Evolutionary conservation across 2,888 invertebrate genomes (phyloP).

Genomic region (Drosophila gaucha): DNA sequence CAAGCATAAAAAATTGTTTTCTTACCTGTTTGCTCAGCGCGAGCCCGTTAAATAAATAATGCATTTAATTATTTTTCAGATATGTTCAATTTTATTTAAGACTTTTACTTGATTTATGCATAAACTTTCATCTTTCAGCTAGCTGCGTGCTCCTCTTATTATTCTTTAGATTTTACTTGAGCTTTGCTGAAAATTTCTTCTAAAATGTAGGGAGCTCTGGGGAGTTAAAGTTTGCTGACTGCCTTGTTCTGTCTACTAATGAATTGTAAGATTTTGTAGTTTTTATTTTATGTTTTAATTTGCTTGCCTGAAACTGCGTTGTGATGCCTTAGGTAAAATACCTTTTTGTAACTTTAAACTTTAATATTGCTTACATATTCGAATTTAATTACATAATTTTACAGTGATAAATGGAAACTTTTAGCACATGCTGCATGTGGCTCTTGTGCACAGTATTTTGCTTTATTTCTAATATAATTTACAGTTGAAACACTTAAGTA

Average conservation of each 20-base stretch:
- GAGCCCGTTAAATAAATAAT: slow-evolving; percentile 17
- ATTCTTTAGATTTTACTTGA: slow-evolving; percentile 11
- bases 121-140: slow-evolving; percentile 55
- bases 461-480: slow-evolving; percentile 59
- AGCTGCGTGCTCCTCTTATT: slow-evolving; percentile 32
- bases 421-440: slow-evolving; percentile 52
- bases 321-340: slow-evolving; percentile 48
- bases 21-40: slow-evolving; percentile 6
- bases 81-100: slow-evolving; percentile 81
- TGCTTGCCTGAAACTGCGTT: slow-evolving; percentile 50
- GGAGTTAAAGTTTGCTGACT: slow-evolving; percentile 49
- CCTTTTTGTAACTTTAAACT: slow-evolving; percentile 54
- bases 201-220: slow-evolving; percentile 63
- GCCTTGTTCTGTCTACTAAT: slow-evolving; percentile 51
- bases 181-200: slow-evolving; percentile 58
- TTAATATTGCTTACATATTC: slow-evolving; percentile 74
- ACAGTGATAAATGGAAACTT: slow-evolving; percentile 67
- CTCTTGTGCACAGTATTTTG: slow-evolving; percentile 26
- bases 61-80: slow-evolving; percentile 61
- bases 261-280: slow-evolving; percentile 39
- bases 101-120: slow-evolving; percentile 73
- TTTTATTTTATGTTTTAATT: slow-evolving; percentile 25
- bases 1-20: background rate
- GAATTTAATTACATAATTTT: slow-evolving; percentile 70
- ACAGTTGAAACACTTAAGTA: slow-evolving; percentile 72